Conservation (phyloP, 2,113 vertebrate genomes). For the Anser cygnoides region DNA sequence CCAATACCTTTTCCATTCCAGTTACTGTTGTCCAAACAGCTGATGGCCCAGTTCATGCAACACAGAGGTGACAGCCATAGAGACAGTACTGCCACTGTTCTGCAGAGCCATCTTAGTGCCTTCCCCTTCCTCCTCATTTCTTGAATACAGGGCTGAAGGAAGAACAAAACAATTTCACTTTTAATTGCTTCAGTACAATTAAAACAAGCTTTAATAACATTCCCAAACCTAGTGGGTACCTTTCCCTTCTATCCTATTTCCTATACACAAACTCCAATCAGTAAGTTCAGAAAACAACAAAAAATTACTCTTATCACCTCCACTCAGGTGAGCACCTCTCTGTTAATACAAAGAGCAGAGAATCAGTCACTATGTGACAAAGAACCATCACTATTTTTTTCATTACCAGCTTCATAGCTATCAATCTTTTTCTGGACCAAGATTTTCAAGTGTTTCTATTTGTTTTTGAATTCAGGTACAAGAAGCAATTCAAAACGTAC, state of each 20-base stretch:
- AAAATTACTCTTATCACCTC: not conserved
- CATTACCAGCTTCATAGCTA: not conserved
- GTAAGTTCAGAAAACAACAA: not conserved
- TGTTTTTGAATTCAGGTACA: not conserved
- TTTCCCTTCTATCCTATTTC: not conserved
- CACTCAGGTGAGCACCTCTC: not conserved
- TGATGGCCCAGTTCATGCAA: not conserved
- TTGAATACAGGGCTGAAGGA: not conserved
- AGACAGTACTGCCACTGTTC: not conserved
- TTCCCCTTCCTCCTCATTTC: not conserved
- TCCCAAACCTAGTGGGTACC: not conserved
- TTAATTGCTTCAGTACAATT: not conserved
- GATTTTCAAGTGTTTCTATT: not conserved
- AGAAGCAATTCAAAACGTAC: not conserved
- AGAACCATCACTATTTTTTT: not conserved
- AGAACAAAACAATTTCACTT: not conserved
- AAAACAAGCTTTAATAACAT: not conserved
- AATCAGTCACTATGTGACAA: not conserved
- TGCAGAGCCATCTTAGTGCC: not conserved
- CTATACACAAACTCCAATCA: not conserved
- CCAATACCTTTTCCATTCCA: not conserved
- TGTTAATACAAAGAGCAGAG: not conserved
- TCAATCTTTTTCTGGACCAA: not conserved
- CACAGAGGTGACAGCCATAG: fast-evolving
- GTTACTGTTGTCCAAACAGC: not conserved